Conservation (phyloP, 2,113 vertebrate species). For the Sebastes fasciatus region DNA sequence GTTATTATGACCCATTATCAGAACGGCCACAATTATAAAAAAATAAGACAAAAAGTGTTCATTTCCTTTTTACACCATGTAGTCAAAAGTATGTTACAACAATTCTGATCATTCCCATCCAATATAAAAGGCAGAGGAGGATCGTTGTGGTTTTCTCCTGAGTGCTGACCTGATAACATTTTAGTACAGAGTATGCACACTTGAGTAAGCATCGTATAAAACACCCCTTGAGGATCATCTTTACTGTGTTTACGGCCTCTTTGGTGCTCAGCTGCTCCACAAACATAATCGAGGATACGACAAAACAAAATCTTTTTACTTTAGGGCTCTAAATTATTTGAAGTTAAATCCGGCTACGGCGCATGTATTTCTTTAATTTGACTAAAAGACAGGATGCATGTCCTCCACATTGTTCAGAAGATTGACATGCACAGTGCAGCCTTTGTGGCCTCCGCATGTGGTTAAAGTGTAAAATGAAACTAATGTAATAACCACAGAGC, state of each 20-base stretch:
- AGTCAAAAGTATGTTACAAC: neutral
- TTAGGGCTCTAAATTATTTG: neutral
- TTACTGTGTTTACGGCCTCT: slow-evolving; percentile 7
- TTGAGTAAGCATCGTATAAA: slow-evolving; percentile 18
- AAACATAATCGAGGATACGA: slow-evolving; percentile 7
- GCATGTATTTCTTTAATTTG: slow-evolving; percentile 10
- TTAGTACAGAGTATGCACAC: neutral
- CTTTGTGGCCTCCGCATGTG: slow-evolving; percentile 46
- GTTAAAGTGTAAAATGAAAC: slow-evolving; percentile 75
- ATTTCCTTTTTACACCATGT: neutral
- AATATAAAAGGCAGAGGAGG: neutral
- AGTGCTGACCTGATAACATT: neutral
- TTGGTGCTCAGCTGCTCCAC: slow-evolving; percentile 30
- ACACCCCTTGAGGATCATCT: slow-evolving; percentile 46
- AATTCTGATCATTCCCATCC: neutral
- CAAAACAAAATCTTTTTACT: neutral
- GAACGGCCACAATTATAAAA: no score
- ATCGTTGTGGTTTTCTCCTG: neutral
- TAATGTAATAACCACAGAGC: slow-evolving; percentile 74
- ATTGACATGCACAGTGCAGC: slow-evolving; percentile 1
- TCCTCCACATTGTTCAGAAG: slow-evolving; percentile 27
- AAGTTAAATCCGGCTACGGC: neutral
- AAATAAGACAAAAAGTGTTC: neutral
- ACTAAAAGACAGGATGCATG: neutral
- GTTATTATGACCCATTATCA: neutral